These are phyloP conservation scores for Taphrorychus bicolor DNA, from an alignment of 2,888 invertebrate species.

Conservation along the genomic window DNA sequence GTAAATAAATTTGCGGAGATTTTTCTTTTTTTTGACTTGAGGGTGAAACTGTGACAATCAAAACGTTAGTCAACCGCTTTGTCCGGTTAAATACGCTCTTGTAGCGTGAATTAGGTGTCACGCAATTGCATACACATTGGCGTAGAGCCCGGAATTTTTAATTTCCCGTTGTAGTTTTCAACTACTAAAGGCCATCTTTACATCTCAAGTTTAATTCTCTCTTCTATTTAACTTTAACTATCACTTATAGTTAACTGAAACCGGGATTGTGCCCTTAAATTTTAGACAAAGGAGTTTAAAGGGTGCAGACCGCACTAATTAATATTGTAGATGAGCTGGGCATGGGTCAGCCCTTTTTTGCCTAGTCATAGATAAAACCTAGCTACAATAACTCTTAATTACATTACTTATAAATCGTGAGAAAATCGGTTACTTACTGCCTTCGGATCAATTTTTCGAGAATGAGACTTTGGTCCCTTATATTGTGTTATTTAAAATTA, in stretches of 20 bases:
- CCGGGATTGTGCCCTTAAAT: too few species aligned
- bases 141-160: neutral
- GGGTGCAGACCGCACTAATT: too few species aligned
- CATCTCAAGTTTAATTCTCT: too few species aligned
- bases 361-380: conserved; percentile 18
- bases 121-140: neutral
- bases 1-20: conserved; percentile 24
- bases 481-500: conserved; percentile 59
- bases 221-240: too few species aligned
- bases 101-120: conserved; percentile 7
- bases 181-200: neutral
- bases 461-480: conserved; percentile 47
- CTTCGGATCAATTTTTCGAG: conserved; percentile 5
- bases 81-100: conserved; percentile 14
- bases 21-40: conserved; percentile 16
- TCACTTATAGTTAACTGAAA: too few species aligned
- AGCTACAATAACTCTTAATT: conserved; percentile 27
- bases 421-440: conserved; percentile 41
- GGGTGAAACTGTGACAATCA: conserved; percentile 29
- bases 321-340: too few species aligned
- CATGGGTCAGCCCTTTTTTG: conserved; percentile 13
- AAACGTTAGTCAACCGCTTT: conserved; percentile 11
- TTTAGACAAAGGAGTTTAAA: too few species aligned
- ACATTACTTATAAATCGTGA: conserved; percentile 44
- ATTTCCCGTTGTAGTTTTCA: neutral